These are phyloP conservation scores for Etheostoma perlongum DNA, from an alignment of 2,797 vertebrate genomes.

Conservation along the genomic window DNA sequence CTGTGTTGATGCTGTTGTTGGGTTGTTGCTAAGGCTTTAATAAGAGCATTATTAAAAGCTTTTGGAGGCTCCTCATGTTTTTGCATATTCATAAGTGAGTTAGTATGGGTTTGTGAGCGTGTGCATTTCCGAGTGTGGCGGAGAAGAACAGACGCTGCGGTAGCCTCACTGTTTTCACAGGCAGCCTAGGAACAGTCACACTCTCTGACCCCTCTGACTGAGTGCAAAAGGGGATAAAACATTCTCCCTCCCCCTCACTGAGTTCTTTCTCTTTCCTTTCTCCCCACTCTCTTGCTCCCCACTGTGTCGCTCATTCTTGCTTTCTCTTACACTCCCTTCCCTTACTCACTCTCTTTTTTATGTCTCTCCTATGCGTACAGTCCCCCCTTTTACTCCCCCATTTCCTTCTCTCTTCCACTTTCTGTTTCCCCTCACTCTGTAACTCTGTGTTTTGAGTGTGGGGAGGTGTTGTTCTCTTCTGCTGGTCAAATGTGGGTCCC, in stretches of 20 bases:
- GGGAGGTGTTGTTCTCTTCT: slow-evolving; percentile 47
- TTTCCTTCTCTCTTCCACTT: slow-evolving; percentile 5
- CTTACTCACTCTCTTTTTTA: slow-evolving; percentile 37
- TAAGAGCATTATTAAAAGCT: slow-evolving; percentile 30
- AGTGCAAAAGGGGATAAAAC: slow-evolving; percentile 80
- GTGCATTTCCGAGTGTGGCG: slow-evolving; percentile 53
- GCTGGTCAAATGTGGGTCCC: slow-evolving; percentile 66
- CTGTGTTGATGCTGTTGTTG: slow-evolving; percentile 55
- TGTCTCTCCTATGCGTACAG: slow-evolving; percentile 15
- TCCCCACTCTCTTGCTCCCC: slow-evolving; percentile 55
- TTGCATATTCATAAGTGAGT: slow-evolving; percentile 47
- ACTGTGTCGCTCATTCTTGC: slow-evolving; percentile 60
- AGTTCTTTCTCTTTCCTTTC: slow-evolving; percentile 60
- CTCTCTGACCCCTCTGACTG: slow-evolving; percentile 83
- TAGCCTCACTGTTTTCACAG: slow-evolving; percentile 83
- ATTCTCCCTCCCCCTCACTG: slow-evolving; percentile 55
- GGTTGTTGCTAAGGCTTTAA: slow-evolving; percentile 62
- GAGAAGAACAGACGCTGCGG: slow-evolving; percentile 67
- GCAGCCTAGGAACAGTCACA: slow-evolving; percentile 81
- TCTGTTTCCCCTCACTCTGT: slow-evolving; percentile 5
- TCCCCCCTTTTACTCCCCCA: slow-evolving; percentile 10
- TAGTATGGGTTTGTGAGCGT: slow-evolving; percentile 45
- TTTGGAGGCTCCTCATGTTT: slow-evolving; percentile 43
- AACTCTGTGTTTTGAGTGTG: slow-evolving; percentile 20
- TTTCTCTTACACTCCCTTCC: slow-evolving; percentile 56